Conservation (phyloP, 2,113 vertebrate species). For the Lynx canadensis region DNA sequence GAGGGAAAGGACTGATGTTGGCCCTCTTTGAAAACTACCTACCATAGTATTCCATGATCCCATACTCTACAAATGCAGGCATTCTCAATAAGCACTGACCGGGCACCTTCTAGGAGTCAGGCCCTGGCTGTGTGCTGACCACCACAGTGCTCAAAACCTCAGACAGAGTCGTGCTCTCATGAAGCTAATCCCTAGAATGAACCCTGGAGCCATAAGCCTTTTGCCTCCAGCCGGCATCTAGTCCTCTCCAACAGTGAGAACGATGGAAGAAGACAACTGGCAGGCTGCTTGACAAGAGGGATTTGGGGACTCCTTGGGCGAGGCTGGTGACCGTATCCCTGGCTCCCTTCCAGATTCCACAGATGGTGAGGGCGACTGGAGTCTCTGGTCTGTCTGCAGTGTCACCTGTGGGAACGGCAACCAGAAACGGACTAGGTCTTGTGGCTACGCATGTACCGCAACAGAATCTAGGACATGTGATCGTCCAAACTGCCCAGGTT, state of each 20-base stretch:
- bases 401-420: conserved; percentile 95
- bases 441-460: conserved; percentile 96
- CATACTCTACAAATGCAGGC: background rate
- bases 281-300: background rate
- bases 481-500: conserved; percentile 95
- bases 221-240: background rate
- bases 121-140: background rate
- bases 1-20: background rate
- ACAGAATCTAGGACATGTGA: conserved; percentile 97
- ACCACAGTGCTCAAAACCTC: background rate
- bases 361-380: conserved; percentile 97
- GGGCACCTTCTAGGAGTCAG: background rate
- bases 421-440: conserved; percentile 95
- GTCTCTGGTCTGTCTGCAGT: conserved; percentile 94
- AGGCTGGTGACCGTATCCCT: conserved; percentile 57
- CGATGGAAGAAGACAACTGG: background rate
- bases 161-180: background rate
- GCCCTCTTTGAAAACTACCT: background rate
- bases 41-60: background rate
- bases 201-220: background rate
- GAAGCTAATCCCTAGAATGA: background rate
- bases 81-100: background rate
- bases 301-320: background rate
- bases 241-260: background rate
- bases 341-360: conserved; percentile 90